Base-by-base conservation (phyloP, 1,140 invertebrate species). In the Varroa destructor region DNA sequence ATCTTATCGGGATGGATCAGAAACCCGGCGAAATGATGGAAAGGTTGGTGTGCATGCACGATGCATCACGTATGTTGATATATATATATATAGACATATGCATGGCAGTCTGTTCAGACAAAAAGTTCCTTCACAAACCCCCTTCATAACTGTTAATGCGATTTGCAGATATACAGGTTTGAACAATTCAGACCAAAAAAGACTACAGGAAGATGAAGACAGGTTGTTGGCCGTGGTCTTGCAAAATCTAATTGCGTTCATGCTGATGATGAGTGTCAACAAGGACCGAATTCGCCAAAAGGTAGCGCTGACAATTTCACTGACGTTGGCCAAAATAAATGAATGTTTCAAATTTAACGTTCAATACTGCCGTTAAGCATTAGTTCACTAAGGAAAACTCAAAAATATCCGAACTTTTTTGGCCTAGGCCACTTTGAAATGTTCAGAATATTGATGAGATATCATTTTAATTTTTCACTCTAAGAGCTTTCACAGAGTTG, bases 1-100 rank as follows among this genome's bases (percentile, higher is more conserved):
- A 99, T 78, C 93, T 98, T 84, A 92, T 99, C 74, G 97, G 97
- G 71, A 97, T 99, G 94, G 97, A 99, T 82, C 95, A 99, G 81
- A 93, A 94, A 67, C 91, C 95, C 3, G 86, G 89, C 46, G 96
- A 99, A 82, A 97, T 99, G 94, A 97, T 99, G 89, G 95, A 98
- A 78, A 86, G 94, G 86, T 87, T 76, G 74, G 72, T 64, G 6
- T 8, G 46, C 46, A 51, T 51, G 46, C 46, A 25, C 25, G 25
- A 25, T 25, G 25, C 25, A 25, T 25, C 25, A 25, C 25, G 25
- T 25, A 25, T 25, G 25, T 25, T 25, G 25, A 25, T 25, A 25
- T 25, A 25, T 25, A 25, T 25, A 25, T 25, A 25, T 25, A 25
- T 25, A 25, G 25, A 25, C 25, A 25, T 25, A 25, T 25, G 25